Evolutionary conservation across 2,797 vertebrate species (phyloP).

Genomic region (Typhlichthys eigenmanni): DNA sequence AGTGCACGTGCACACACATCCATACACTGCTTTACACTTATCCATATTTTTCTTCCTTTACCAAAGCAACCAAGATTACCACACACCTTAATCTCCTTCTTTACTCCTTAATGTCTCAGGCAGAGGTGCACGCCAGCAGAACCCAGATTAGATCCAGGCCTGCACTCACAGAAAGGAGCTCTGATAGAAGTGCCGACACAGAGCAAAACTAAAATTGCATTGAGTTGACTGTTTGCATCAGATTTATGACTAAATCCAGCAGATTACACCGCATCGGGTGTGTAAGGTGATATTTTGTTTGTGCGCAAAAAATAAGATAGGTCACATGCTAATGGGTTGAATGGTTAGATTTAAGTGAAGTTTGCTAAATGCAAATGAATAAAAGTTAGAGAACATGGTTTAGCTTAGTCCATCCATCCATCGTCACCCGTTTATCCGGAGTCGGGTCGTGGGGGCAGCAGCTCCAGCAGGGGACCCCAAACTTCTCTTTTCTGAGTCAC

Average conservation of each 20-base stretch:
- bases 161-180: slow-evolving; percentile 25
- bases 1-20: slow-evolving; percentile 21
- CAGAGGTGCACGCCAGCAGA: slow-evolving; percentile 68
- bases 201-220: slow-evolving; percentile 50
- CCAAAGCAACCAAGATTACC: slow-evolving; percentile 66
- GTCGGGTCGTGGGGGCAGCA: no score
- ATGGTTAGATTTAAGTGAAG: no score
- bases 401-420: neutral
- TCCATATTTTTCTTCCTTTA: slow-evolving; percentile 47
- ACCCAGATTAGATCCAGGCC: slow-evolving; percentile 64
- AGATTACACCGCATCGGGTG: slow-evolving; percentile 61
- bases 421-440: no score
- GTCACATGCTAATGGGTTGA: neutral
- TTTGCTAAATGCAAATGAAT: no score
- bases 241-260: slow-evolving; percentile 62
- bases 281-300: slow-evolving; percentile 56
- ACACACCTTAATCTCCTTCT: slow-evolving; percentile 59
- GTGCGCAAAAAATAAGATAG: slow-evolving; percentile 38
- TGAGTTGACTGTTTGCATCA: slow-evolving; percentile 64
- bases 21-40: slow-evolving; percentile 34
- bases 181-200: slow-evolving; percentile 28
- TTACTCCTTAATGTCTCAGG: slow-evolving; percentile 69
- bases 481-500: no score
- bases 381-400: no score
- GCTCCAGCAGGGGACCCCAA: no score